Evolutionary conservation across 1,140 invertebrate species (phyloP), one percentile per base, ranked within the genome.

Genomic region (Polypedilum vanderplanki): DNA sequence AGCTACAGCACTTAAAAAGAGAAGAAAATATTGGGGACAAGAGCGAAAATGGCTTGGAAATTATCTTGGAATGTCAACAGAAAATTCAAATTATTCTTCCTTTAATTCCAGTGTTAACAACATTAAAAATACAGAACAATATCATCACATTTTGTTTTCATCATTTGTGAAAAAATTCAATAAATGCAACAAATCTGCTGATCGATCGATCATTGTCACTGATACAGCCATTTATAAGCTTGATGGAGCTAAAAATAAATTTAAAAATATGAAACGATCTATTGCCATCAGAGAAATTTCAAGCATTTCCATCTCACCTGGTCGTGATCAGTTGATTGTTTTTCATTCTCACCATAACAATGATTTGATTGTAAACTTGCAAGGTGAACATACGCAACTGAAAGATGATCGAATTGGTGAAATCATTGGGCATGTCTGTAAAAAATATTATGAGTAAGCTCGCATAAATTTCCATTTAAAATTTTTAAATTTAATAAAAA

Each of bases 301-400:
- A n/a, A 91, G 91, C 7, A 78, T 95, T 1, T 93, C 90, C 79
- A 85, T 96, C 1, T 91, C 88, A n/a, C 88, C 92, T 12, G 92
- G 90, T 1, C 88, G 86, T 76, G 96, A 97, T 82, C 96, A 98
- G 80, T 86, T 98, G 74, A 88, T 96, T 75, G 90, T 95, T 9
- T 88, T 98, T 77, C 96, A 98, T 81, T 90, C 96, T 3, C 89
- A 90, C 76, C 88, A 88, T 24, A 96, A 97, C 82, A 97, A 98
- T 83, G 89, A 98, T 79, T 89, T 98, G 41, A 86, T 98, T 7
- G 84, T 97, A 18, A 91, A 91, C 7, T 84, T 96, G 65, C 78
- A 80, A 33, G 79, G 79, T 17, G 81, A 82, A 76, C 74, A 78
- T 20, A 75, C 76, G 5, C 77, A 77, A 9, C 76, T 83, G n/a